phyloP scores from a whole-genome alignment of 2,797 vertebrate species.

The Ambastaia sidthimunki region DNA sequence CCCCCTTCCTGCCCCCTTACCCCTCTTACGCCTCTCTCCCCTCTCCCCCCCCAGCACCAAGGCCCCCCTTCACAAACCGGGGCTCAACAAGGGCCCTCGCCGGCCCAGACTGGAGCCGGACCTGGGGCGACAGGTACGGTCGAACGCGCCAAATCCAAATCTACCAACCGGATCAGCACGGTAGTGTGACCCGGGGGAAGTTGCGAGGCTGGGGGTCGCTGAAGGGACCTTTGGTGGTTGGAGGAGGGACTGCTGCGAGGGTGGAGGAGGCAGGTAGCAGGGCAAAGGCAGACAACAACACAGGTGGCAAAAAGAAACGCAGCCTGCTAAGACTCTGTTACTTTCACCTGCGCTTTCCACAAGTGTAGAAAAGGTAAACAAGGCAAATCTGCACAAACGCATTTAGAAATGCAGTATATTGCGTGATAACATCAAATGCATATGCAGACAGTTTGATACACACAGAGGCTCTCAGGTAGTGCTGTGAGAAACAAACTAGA shows the following conservation, averaged over 20 bases:
- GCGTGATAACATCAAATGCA: background rate
- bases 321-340: constrained; percentile 79
- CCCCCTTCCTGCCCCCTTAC: constrained; percentile 73
- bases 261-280: constrained; percentile 57
- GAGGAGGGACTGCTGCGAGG: constrained; percentile 64
- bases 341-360: constrained; percentile 78
- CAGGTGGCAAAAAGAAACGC: constrained; percentile 69
- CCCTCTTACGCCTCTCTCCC: constrained; percentile 76
- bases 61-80: constrained; percentile 76
- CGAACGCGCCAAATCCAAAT: constrained; percentile 84
- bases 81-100: constrained; percentile 61
- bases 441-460: constrained; percentile 2
- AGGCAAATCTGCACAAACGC: background rate
- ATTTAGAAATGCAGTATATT: background rate
- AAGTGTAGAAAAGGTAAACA: constrained; percentile 52
- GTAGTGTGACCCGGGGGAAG: constrained; percentile 80
- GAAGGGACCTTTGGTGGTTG: constrained; percentile 54
- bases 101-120: constrained; percentile 55
- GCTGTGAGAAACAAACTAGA: constrained; percentile 5
- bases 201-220: constrained; percentile 50
- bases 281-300: constrained; percentile 62
- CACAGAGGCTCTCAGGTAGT: constrained; percentile 16
- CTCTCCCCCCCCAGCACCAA: constrained; percentile 73
- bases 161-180: constrained; percentile 91
- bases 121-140: constrained; percentile 64